Evolutionary conservation across 1,140 invertebrate species (phyloP), one percentile per base, ranked within the genome.

Genomic region (Palaemon carinicauda): DNA sequence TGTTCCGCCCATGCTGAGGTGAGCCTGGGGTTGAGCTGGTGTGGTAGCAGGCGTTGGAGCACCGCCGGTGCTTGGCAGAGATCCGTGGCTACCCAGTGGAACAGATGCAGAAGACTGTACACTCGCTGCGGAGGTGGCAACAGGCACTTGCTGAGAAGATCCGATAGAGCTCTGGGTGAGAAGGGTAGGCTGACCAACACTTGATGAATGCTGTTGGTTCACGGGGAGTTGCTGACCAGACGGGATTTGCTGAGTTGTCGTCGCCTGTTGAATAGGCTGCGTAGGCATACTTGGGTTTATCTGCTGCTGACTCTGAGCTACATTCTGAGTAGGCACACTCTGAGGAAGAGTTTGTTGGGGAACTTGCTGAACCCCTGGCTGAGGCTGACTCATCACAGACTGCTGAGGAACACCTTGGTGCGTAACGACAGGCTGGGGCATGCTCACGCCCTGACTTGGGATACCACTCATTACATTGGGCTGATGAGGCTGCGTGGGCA

Each of bases 301-400:
- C 69, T 86, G 84, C 65, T 71, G 84, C 24, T 50, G 69, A 24
- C 21, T 51, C 31, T 69, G 75, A 50, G 50, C 60, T 65, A 78
- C 84, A 41, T 33, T 52, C 69, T 86, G 77, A 69, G 78, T 77
- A 31, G 84, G 60, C 60, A 86, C 69, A 80, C 52, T 69, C 65
- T 69, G 65, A 27, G 65, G 65, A 27, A 31, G 65, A 69, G 41
- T 41, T 41, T 41, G 41, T 41, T 69, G 65, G 65, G 65, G 24
- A 27, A 56, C n/a, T 51, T 77, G 74, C 51, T 33, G 33, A 19
- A 77, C 74, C 41, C 31, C 74, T 29, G 27, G 51, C 52, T 86
- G 84, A 50, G 84, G 84, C 65, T 86, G 84, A 21, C 54, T 79
- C 77, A 86, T 73, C 29, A 86, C 84, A 54, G 84, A 78, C 60